Evolutionary conservation across 2,888 invertebrate species (phyloP), one percentile per base, ranked within the genome.

Genomic region (Orthosia incerta): DNA sequence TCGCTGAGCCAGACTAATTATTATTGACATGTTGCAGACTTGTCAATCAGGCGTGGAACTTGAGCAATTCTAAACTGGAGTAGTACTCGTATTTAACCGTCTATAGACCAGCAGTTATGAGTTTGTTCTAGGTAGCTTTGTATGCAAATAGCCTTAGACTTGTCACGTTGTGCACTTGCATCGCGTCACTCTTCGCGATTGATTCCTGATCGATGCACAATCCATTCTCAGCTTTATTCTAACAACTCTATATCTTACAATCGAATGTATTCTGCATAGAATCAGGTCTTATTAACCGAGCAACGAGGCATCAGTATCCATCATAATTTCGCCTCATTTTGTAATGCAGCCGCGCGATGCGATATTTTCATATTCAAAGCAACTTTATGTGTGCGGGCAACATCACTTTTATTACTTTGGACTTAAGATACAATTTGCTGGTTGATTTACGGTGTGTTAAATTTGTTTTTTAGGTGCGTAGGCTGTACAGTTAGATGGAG

Each of bases 281-380:
- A 91, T 93, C 92, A 91, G 89, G 93, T 93, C 94, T 95, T 94
- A 95, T 95, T 95, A 95, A 94, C 91, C 91, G 91, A 89, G 93
- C 90, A 92, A 93, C 94, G 91, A 92, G 92, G 91, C 94, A 95
- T 95, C 94, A 94, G 93, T 94, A 95, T 95, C 94, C 94, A 96
- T 96, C 96, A 95, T 95, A 95, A 95, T 95, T 95, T 93, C 93
- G 94, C 94, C 93, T 95, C 95, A 95, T 95, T 95, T 93, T 94
- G 93, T 95, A 95, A 95, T 93, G 92, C 92, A 93, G 90, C 91
- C 88, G 89, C 88, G 89, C 88, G 91, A 90, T 91, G 91, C 92
- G 89, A 93, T 93, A 93, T 94, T 94, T 94, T 94, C 93, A 93
- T 92, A 91, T 91, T 91, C 91, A 89, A 87, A 86, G 87, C 91